A percentile compares a stretch with the other conserved stretches of the same genome.
These are phyloP conservation scores for Osmerus eperlanus DNA, from an alignment of 2,113 vertebrate species.

Conservation along the genomic window DNA sequence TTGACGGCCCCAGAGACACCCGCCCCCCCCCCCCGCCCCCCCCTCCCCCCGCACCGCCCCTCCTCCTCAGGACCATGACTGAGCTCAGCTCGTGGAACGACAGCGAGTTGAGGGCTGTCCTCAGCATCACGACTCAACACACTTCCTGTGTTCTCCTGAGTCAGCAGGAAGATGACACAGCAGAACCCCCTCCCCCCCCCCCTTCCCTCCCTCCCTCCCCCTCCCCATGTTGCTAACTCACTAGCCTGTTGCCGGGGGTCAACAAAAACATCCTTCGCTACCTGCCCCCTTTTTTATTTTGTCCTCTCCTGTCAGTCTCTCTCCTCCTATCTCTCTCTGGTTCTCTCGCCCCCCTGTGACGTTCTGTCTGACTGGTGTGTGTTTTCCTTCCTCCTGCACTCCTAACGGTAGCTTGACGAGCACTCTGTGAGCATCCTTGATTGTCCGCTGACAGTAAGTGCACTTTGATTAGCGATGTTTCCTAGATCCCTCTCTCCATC, in stretches of 20 bases:
- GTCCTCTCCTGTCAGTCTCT: constrained; percentile 38
- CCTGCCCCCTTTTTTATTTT: constrained; percentile 32
- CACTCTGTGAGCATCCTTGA: constrained; percentile 78
- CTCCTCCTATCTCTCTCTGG: constrained; percentile 48
- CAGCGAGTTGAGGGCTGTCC: neutral
- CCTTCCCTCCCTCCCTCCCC: neutral
- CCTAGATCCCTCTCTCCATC: constrained; percentile 40
- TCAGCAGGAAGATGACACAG: neutral
- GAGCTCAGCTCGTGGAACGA: neutral
- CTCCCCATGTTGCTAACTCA: constrained; percentile 39
- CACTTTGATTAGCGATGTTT: constrained; percentile 58
- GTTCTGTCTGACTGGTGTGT: neutral
- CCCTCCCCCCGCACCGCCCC: neutral
- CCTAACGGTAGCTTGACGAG: constrained; percentile 72
- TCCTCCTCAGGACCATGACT: neutral
- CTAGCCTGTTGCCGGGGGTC: constrained; percentile 24
- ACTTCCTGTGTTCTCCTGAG: too few species aligned
- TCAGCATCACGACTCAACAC: too few species aligned
- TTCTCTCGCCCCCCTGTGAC: constrained; percentile 1
- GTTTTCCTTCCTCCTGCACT: constrained; percentile 49
- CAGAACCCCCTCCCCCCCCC: constrained; percentile 20
- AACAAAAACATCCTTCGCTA: constrained; percentile 33
- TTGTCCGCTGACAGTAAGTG: constrained; percentile 81
- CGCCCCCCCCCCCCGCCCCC: neutral
- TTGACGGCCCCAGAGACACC: neutral